phyloP scores from a whole-genome alignment of 1,140 invertebrate species.

The Sarcophaga peregrina region DNA sequence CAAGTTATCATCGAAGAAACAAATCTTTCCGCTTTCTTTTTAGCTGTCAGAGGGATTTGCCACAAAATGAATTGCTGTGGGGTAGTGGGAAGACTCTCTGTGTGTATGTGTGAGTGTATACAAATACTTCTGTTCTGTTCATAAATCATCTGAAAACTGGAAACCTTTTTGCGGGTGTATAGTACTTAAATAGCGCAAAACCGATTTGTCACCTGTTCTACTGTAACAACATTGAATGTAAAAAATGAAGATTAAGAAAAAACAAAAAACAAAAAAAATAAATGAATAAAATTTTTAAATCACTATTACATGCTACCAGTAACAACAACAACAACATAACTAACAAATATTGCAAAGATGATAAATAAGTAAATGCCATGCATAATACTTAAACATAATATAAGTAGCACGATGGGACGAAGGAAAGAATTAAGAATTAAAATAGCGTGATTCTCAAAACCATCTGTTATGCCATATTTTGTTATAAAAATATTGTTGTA shows the following conservation, averaged over 20 bases:
- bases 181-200: slow-evolving; percentile 32
- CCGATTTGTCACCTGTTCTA: slow-evolving; percentile 39
- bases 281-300: background rate
- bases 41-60: slow-evolving; percentile 5
- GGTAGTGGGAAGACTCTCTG: no score
- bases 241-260: background rate
- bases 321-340: background rate
- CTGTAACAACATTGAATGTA: background rate
- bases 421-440: background rate
- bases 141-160: slow-evolving; percentile 32
- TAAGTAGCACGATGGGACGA: background rate
- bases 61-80: background rate
- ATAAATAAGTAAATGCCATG: background rate
- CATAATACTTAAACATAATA: slow-evolving; percentile 29
- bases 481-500: no score
- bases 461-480: background rate
- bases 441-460: background rate
- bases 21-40: background rate
- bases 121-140: slow-evolving; percentile 4
- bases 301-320: no score
- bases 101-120: no score
- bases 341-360: background rate
- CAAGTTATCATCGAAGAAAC: background rate
- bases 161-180: slow-evolving; percentile 32
- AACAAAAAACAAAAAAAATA: background rate